These are phyloP conservation scores for Triplophysa siluroides DNA, from an alignment of 2,113 vertebrate genomes.

Conservation along the genomic window DNA sequence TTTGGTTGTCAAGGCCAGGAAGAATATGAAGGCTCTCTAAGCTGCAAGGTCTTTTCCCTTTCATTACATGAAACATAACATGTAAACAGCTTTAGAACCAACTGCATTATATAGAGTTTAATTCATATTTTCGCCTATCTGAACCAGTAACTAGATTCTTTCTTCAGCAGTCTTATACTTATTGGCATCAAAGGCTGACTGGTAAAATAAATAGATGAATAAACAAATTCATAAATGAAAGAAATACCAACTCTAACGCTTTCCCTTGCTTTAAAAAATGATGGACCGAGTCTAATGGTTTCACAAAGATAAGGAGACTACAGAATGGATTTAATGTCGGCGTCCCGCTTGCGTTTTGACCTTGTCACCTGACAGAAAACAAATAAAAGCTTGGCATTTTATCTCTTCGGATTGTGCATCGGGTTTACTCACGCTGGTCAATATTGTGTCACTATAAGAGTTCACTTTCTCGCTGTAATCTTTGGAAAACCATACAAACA, in stretches of 20 bases:
- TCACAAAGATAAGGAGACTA: slow-evolving; percentile 36
- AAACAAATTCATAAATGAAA: background rate
- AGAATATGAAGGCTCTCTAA: background rate
- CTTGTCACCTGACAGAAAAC: slow-evolving; percentile 39
- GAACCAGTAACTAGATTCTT: background rate
- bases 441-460: background rate
- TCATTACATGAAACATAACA: background rate
- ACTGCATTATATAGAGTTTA: background rate
- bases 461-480: slow-evolving; percentile 7
- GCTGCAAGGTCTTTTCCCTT: slow-evolving; percentile 7
- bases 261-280: background rate
- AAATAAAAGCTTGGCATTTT: slow-evolving; percentile 34
- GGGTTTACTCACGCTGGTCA: slow-evolving; percentile 17
- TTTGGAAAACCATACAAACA: slow-evolving; percentile 29
- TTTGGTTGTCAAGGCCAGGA: background rate
- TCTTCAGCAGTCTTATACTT: background rate
- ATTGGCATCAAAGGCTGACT: slow-evolving; percentile 19
- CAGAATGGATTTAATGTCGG: slow-evolving; percentile 35
- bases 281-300: background rate
- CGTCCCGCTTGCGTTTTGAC: slow-evolving; percentile 30
- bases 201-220: slow-evolving; percentile 6
- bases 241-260: background rate
- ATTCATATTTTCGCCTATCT: background rate
- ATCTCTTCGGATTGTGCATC: slow-evolving; percentile 8
- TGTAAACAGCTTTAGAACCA: slow-evolving; percentile 8